Base-by-base conservation (phyloP, 2,888 invertebrate genomes). In the Cephus pulcher region DNA sequence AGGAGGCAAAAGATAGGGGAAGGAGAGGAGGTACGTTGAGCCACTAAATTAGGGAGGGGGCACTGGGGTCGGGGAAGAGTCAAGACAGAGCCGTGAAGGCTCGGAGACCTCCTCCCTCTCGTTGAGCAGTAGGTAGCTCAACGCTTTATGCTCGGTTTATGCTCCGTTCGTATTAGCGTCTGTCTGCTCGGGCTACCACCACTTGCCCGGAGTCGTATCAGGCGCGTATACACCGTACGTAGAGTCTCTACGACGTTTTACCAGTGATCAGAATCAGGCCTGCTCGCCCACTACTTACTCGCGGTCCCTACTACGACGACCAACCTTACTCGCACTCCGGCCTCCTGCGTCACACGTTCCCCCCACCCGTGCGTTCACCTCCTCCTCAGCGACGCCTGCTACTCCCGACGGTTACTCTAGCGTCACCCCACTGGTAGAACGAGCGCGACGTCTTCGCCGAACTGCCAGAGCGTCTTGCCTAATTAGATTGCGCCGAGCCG, bases 401-500 rank as follows among this genome's bases (percentile, higher is more conserved):
- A 32, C 70, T 70, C 70, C 33, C 70, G 3, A 33, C 32, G 12
- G 30, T 30, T 32, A 33, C 33, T 70, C 70, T 30, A 70, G 33
- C 70, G 32, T 33, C 70, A 70, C 70, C 33, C 33, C 70, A 33
- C 70, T 33, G 12, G 70, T 33, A 30, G 70, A 23, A 30, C 70
- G 70, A 40, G 30, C 30, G 70, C 70, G 3, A 70, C 32, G 33
- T 30, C 70, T 30, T 15, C 15, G 11, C 30, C 12, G 30, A 70
- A 70, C 30, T 30, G 70, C 70, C 30, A 80, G 80, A 82, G 80
- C 75, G 78, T 78, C 81, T 73, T 78, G 76, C 80, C 80, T 83
- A 85, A 88, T 87, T 88, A 88, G 88, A 88, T 86, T 86, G 87
- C 88, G 85, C 83, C 84, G 88, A 80, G 86, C 82, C 78, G 80